Conservation (phyloP, 53 echinoderm and acorn worm genomes). For the Patiria pectinifera region DNA sequence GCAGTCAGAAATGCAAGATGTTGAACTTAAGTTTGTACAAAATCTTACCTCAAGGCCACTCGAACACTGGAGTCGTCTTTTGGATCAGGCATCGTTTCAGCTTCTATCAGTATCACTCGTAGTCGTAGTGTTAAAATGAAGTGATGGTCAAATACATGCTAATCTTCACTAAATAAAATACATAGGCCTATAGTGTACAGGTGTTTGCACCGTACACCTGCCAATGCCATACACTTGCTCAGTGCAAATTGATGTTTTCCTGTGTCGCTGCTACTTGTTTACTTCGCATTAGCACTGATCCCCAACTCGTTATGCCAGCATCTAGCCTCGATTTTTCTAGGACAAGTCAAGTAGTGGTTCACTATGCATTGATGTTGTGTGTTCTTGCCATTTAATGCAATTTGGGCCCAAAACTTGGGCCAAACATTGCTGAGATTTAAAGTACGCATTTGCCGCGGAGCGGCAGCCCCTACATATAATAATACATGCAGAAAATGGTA, state of each 20-base stretch:
- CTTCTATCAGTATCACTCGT: background rate
- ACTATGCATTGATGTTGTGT: background rate
- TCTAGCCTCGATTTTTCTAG: background rate
- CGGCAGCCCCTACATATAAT: background rate
- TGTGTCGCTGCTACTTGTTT: background rate
- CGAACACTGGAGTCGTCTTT: constrained; percentile 74
- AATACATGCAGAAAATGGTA: background rate
- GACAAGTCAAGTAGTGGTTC: background rate
- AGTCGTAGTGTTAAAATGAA: no score
- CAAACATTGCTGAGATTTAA: background rate
- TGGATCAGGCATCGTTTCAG: constrained; percentile 51
- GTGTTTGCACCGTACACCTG: background rate
- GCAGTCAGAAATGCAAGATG: no score
- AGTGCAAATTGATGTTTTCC: background rate
- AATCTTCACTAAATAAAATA: background rate
- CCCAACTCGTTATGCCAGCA: background rate
- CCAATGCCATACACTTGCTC: background rate
- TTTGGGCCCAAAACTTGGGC: background rate
- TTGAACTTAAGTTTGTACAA: background rate
- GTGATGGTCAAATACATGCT: no score
- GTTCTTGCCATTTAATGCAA: background rate
- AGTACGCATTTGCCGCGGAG: background rate
- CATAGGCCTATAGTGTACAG: background rate
- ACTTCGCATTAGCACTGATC: background rate
- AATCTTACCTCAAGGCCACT: constrained; percentile 65